Percentiles rank a stretch among this genome's conserved stretches.
Conservation (phyloP, 2,797 vertebrate genomes). For the Aselliscus stoliczkanus region DNA sequence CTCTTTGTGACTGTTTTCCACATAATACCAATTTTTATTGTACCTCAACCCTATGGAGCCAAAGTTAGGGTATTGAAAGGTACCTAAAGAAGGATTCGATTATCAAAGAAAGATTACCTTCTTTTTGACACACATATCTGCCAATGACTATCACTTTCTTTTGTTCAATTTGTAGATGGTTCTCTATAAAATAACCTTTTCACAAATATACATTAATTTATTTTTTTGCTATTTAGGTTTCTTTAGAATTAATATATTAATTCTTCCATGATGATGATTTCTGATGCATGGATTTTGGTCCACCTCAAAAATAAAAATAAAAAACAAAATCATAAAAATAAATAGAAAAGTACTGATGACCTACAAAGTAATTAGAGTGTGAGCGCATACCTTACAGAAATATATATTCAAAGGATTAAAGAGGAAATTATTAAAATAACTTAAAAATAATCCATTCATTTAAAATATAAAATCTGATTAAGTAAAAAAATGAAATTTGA, state of each 20-base stretch:
- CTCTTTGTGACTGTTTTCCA: background rate
- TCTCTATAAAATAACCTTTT: background rate
- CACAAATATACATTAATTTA: background rate
- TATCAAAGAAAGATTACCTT: background rate
- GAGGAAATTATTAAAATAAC: background rate
- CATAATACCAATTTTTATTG: background rate
- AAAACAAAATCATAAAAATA: background rate
- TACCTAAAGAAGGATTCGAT: background rate
- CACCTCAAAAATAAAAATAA: background rate
- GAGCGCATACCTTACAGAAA: background rate
- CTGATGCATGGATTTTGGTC: background rate
- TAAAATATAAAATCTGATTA: background rate
- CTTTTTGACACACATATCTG: background rate
- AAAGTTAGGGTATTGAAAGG: background rate
- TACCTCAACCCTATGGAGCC: background rate
- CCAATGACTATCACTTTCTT: background rate
- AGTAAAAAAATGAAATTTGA: background rate
- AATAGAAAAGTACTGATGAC: background rate
- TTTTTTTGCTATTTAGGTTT: background rate
- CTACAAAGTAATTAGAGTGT: background rate
- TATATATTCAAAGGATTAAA: background rate
- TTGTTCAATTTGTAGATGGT: background rate
- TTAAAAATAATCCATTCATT: background rate
- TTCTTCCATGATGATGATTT: background rate
- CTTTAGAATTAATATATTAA: background rate